These are phyloP conservation scores for Colossoma macropomum DNA, from an alignment of 2,113 vertebrate genomes.

Conservation along the genomic window DNA sequence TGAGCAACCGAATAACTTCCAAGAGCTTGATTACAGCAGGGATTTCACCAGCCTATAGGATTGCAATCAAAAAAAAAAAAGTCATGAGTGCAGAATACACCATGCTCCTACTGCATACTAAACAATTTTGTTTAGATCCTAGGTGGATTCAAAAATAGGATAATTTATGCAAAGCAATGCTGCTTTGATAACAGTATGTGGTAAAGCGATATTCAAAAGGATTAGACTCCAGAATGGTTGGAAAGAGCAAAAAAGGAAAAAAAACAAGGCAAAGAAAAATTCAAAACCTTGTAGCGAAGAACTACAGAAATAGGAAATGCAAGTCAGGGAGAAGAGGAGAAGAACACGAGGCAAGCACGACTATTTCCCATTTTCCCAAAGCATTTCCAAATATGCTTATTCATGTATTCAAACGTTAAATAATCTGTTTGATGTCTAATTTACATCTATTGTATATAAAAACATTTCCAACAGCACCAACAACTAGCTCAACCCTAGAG, in stretches of 20 bases:
- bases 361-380: neutral
- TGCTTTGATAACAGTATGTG: neutral
- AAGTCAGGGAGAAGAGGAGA: neutral
- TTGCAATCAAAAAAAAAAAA: neutral
- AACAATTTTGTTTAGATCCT: conserved; percentile 8
- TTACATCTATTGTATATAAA: neutral
- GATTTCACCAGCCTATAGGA: neutral
- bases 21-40: neutral
- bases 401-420: neutral
- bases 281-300: neutral
- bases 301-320: conserved; percentile 1
- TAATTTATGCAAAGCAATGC: neutral
- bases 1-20: no score
- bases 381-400: neutral
- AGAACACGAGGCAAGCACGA: neutral
- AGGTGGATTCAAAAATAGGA: neutral
- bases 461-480: neutral
- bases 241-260: neutral
- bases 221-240: neutral
- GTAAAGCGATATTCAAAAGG: neutral
- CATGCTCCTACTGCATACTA: neutral
- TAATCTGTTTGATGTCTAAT: conserved; percentile 5
- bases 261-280: no score
- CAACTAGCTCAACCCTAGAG: neutral
- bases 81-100: neutral